phyloP scores from a whole-genome alignment of 2,113 vertebrate genomes.

The Psilopogon haemacephalus region DNA sequence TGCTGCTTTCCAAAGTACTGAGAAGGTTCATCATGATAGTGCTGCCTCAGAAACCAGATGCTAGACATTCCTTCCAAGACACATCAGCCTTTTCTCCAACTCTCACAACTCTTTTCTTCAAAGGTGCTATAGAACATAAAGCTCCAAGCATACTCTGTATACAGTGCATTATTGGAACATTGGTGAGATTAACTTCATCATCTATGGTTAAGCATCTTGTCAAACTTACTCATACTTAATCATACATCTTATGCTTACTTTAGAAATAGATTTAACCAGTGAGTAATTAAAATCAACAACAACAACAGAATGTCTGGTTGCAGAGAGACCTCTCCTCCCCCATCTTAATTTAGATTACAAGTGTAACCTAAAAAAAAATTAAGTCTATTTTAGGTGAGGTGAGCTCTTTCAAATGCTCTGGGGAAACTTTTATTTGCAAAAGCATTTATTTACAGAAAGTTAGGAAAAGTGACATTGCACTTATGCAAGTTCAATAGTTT shows the following conservation, averaged over 20 bases:
- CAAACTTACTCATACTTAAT: background rate
- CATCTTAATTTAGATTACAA: background rate
- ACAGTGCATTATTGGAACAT: background rate
- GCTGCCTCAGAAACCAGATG: background rate
- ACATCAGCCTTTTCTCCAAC: background rate
- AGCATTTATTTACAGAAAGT: background rate
- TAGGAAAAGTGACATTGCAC: background rate
- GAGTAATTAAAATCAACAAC: background rate
- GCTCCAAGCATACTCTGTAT: background rate
- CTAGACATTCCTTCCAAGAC: background rate
- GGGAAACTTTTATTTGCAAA: background rate
- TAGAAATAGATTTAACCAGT: background rate
- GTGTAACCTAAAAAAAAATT: background rate
- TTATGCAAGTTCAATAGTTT: background rate
- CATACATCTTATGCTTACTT: background rate
- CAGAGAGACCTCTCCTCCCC: background rate
- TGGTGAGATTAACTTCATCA: background rate
- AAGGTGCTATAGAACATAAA: background rate
- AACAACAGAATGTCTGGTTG: background rate
- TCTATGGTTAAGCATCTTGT: background rate
- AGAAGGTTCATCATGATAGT: background rate
- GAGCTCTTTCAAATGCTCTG: background rate
- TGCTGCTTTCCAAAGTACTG: background rate
- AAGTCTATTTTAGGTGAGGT: background rate
- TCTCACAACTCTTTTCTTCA: background rate